Base-by-base conservation (phyloP, 64 coral and sea anemone species). In the Hydrozoanthus tunicans region DNA sequence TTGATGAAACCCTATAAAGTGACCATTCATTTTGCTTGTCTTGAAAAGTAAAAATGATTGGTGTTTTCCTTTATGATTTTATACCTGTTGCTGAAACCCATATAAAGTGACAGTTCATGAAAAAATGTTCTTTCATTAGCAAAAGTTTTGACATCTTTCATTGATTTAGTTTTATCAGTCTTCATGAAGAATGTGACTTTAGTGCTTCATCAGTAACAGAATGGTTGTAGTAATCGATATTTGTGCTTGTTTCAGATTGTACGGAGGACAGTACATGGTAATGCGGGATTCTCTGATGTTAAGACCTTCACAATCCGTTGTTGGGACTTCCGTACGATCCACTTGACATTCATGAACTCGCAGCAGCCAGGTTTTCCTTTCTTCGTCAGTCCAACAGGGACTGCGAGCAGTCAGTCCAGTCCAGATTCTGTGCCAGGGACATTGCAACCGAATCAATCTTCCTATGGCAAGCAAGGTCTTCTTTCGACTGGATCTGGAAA, bases 221-320 rank as follows among this genome's bases (percentile, higher is more conserved):
- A 20, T 20, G 20, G 20, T 20, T 20, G 20, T 20, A 20, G 20
- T 20, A 20, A 20, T 20, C 20, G 20, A 20, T 20, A 20, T 25
- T 6, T 71, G 23, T 71, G 68, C 8, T 24, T 13, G 10, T 74
- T 52, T 58, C 27, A 98, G 96, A 92, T 95, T 95, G 96, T 98
- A 0, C 83, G 91, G n/a, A 89, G 96, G 43, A 95, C 91, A 64
- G 89, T 90, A 15, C 70, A 78, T 82, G 96, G 96, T 0, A 98
- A 93, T 93, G 93, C 93, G 76, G 93, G 93, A 59, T 91, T 98
- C 91, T 94, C 93, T 14, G 96, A 95, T 77, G 96, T 98, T 24
- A 98, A 98, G 89, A 95, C 93, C 4, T 62, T 98, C 5, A 95
- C 92, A 70, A 88, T 98, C 27, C 81, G 83, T 20, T 98, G 96